phyloP scores from a whole-genome alignment of 2,113 vertebrate genomes.

The Colistium nudipinnis region DNA sequence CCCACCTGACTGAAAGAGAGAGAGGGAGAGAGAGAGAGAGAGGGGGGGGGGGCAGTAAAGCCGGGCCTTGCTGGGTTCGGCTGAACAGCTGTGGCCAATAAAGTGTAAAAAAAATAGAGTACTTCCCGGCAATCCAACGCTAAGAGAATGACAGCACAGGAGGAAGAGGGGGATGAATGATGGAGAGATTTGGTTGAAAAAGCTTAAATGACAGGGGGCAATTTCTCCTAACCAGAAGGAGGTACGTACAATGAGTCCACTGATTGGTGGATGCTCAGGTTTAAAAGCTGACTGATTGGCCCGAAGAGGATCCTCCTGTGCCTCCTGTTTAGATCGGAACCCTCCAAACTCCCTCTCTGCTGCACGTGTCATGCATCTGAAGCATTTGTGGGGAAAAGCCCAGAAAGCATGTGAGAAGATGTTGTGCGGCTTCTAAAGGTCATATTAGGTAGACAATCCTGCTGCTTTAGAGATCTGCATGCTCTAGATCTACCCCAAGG shows the following conservation, averaged over 20 bases:
- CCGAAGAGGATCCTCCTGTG: slow-evolving; percentile 55
- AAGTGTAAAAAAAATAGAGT: slow-evolving; percentile 38
- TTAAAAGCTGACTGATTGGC: slow-evolving; percentile 71
- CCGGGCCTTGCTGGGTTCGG: slow-evolving; percentile 58
- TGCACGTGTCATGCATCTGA: no score
- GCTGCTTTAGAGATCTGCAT: neutral
- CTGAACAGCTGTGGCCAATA: slow-evolving; percentile 78
- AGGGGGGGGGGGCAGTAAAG: slow-evolving; percentile 57
- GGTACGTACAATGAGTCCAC: slow-evolving; percentile 71
- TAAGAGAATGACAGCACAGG: slow-evolving; percentile 51
- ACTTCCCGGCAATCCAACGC: slow-evolving; percentile 63
- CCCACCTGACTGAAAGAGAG: slow-evolving; percentile 64
- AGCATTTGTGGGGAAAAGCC: no score
- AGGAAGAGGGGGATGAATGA: slow-evolving; percentile 61
- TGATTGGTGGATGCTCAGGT: slow-evolving; percentile 74
- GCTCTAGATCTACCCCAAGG: no score
- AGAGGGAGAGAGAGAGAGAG: slow-evolving; percentile 37
- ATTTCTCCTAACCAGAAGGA: slow-evolving; percentile 69
- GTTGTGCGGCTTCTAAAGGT: no score
- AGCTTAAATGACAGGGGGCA: slow-evolving; percentile 73
- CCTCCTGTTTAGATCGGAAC: slow-evolving; percentile 49
- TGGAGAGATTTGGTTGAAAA: slow-evolving; percentile 76
- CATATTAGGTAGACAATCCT: no score
- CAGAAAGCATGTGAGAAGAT: neutral
- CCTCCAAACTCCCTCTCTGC: slow-evolving; percentile 15